Evolutionary conservation across 2,797 vertebrate species (phyloP), one percentile per base, ranked within the genome.

Genomic region (Pangasius djambal): DNA sequence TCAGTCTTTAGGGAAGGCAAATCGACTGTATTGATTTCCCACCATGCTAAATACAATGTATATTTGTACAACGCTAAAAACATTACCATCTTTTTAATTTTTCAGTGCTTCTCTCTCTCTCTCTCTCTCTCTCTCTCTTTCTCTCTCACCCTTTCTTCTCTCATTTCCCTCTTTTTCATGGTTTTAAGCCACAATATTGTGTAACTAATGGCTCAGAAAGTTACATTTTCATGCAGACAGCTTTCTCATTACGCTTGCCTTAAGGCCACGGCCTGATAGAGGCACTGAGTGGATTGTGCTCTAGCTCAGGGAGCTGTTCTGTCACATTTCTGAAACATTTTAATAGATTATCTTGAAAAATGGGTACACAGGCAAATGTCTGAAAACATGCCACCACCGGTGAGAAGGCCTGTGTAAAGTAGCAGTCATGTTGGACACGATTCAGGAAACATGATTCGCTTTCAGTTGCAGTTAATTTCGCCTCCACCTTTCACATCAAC

Each of bases 211-310:
- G 72, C 72, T 78, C 44, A 65, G 72, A 86, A 50, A 37, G 63
- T 67, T 67, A 50, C 12, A 65, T 87, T 87, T 87, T 78, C 74
- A 87, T 52, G 74, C 74, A 65, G 18, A 67, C 61, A 79, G n/a
- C 63, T 52, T 69, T 87, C 12, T 69, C 59, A 69, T 79, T 87
- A 82, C 37, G 22, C 2, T 59, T n/a, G 48, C 86, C 86, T 52
- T 37, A 40, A 79, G 61, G 61, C 63, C 78, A 28, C 3, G 37
- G 78, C 67, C 77, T 72, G 78, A 69, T n/a, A 1, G 63, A 87
- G 16, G 34, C 59, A 31, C 72, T 34, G 72, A 67, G 59, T 34
- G 74, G 77, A 79, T 34, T 10, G 55, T 40, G 79, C 31, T 82
- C 8, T 82, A 22, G 55, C 20, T 82, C 55, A 25, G 18, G 20